Base-by-base conservation (phyloP, 2,113 vertebrate genomes). In the Oxygymnocypris stewartii region DNA sequence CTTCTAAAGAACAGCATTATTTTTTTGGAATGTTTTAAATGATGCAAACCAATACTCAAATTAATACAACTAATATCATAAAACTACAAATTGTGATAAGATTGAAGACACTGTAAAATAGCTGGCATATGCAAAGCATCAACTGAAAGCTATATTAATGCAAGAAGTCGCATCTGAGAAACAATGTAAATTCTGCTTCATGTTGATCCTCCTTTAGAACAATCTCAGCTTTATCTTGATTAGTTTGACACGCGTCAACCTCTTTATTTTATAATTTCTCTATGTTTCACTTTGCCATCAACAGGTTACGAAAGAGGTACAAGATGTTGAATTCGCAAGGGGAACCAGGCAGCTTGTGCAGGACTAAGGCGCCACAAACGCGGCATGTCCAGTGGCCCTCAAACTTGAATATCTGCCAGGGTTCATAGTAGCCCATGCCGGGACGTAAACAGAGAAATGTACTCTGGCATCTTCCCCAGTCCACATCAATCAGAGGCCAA, bases 371-470 rank as follows among this genome's bases (percentile, higher is more conserved):
- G 6, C 10, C 18, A 71, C 63, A 71, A 49, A 71, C 51, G 63
- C 4, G 18, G 2, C 2, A 8, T 65, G 40, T 47, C 79, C 81
- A 71, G 65, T 12, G 81, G 44, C 44, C 28, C 42, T 69, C 81
- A 82, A 35, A 63, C 81, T 71, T 82, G 82, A 84, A 59, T 51
- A 71, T 74, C 20, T 74, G 69, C 49, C 82, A 84, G 69, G 69
- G 31, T 42, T 75, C 51, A 25, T 9, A 23, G 81, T 71, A 71
- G 16, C 63, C 28, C 28, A 51, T 35, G 44, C 81, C 20, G 11
- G 28, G 79, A 44, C 1, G 6, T 71, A 75, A 74, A 57, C 47
- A 77, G 77, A 25, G 61, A 85, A 87, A 78, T 79, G 20, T 71
- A 63, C 59, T 47, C 51, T 83, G 71, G 71, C 40, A 79, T 37